Evolutionary conservation across 2,113 vertebrate species (phyloP).

Genomic region (Vulpes ferrilata): DNA sequence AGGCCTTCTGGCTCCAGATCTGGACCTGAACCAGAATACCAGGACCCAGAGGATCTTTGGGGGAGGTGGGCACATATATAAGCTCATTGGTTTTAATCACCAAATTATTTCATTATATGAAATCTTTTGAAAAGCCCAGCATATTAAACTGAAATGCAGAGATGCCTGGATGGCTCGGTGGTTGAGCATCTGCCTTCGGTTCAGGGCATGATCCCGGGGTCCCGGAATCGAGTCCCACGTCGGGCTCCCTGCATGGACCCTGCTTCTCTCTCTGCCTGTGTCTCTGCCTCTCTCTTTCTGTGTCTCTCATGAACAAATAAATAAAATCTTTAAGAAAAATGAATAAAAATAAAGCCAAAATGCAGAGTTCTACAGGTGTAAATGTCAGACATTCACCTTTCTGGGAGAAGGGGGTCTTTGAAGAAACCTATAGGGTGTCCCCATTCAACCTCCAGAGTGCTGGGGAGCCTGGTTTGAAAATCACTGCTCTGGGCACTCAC

Average conservation of each 20-base stretch:
- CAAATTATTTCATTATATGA: neutral
- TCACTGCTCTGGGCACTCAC: neutral
- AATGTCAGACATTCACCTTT: too few species aligned
- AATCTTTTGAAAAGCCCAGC: neutral
- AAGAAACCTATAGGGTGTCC: accelerated
- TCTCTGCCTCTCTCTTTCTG: too few species aligned
- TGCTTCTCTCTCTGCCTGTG: too few species aligned
- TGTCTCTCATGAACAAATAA: too few species aligned
- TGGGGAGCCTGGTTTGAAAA: neutral
- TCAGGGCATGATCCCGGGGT: too few species aligned
- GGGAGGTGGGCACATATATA: neutral
- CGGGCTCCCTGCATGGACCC: too few species aligned
- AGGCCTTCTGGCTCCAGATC: neutral
- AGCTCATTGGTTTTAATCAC: neutral
- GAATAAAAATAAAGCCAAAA: neutral
- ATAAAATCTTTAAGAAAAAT: neutral
- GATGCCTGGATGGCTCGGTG: too few species aligned
- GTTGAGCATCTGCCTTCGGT: too few species aligned
- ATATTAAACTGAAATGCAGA: neutral
- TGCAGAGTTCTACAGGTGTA: neutral
- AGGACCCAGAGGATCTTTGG: neutral
- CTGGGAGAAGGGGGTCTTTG: neutral
- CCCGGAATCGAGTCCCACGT: too few species aligned
- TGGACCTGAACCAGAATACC: neutral
- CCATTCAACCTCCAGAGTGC: accelerated